Conservation (phyloP, 2,888 invertebrate genomes). For the Torymus texanus region DNA sequence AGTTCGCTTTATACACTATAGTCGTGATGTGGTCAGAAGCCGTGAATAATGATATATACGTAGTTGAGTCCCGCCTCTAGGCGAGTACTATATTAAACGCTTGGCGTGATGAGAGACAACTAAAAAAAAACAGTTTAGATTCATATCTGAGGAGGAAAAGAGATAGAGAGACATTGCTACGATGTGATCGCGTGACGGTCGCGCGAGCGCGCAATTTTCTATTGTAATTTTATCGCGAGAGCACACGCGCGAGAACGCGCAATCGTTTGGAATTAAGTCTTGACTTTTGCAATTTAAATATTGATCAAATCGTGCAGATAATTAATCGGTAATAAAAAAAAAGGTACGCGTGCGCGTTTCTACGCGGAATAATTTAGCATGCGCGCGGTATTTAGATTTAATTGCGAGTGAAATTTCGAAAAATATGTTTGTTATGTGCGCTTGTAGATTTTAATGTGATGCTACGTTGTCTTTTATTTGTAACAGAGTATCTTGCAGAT, state of each 20-base stretch:
- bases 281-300: conserved; percentile 21
- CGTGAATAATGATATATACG: conserved; percentile 47
- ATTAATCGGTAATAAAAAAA: not conserved
- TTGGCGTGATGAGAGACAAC: conserved; percentile 46
- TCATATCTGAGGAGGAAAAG: not conserved
- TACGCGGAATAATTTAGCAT: no score
- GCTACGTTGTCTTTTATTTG: no score
- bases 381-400: conserved; percentile 11
- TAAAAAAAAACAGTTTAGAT: not conserved
- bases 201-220: conserved; percentile 15
- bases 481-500: no score
- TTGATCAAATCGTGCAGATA: conserved; percentile 15
- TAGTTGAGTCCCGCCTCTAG: not conserved
- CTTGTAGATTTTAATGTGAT: no score
- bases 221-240: conserved; percentile 10
- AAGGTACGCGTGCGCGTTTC: no score
- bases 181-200: conserved; percentile 28
- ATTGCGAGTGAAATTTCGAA: not conserved
- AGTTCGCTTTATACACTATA: not conserved
- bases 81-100: not conserved
- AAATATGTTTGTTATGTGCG: no score
- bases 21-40: not conserved
- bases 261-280: not conserved
- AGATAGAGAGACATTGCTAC: no score
- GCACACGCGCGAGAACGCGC: no score